Base-by-base conservation (phyloP, 1,140 invertebrate genomes). In the Drosophila lacertosa region DNA sequence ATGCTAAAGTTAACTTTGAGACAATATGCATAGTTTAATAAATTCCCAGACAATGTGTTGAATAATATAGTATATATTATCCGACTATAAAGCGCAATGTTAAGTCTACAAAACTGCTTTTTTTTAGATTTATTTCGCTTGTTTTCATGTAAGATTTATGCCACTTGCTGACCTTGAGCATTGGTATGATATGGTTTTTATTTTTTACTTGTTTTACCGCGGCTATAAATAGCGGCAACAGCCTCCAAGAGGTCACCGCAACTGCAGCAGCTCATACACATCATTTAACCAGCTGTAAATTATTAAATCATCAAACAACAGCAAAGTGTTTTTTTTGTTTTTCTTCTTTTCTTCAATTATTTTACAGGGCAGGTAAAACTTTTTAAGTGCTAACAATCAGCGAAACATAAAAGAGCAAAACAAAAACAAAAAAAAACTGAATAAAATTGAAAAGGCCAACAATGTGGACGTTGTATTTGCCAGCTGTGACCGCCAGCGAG, bases 61-160 rank as follows among this genome's bases (percentile, higher is more conserved):
- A 15, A 11, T 4, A 39, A 15, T 51, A 58, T 60, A 29, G 24
- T 22, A 16, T 7, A 16, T 4, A 55, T 20, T 42, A 4, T 7
- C 22, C 26, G 22, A 33, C n/a, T 22, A 15, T 40, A 16, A 40
- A 40, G 51, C 35, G 35, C n/a, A 53, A n/a, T 39, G 35, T 39
- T n/a, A 40, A 54, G 51, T 20, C 22, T 7, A 40, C 10, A 3
- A 4, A n/a, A 33, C n/a, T 15, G 24, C 11, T 9, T 18, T 16
- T 53, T 33, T 3, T n/a, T n/a, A n/a, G 7, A 10, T 0, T 13
- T 48, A 37, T 37, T 48, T 60, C n/a, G n/a, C n/a, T 76, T 65
- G 51, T 78, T 80, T 68, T 64, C 57, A 69, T 68, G 54, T 62
- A 50, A 86, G 72, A 80, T 78, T 78, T 78, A 65, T 82, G 79